Evolutionary conservation across 2,888 invertebrate genomes (phyloP).

Genomic region (Leucophenga maculata): DNA sequence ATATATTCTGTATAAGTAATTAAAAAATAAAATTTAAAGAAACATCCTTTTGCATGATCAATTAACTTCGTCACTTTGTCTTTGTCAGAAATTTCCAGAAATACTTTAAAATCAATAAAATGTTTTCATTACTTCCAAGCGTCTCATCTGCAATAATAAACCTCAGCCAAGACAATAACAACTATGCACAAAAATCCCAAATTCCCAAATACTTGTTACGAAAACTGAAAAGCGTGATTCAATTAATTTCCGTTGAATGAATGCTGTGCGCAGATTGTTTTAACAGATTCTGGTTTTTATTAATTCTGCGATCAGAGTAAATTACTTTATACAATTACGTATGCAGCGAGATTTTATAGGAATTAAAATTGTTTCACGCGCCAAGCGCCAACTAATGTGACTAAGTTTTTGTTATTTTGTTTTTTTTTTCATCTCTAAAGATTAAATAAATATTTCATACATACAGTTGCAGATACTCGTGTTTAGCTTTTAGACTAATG

Average conservation of each 20-base stretch:
- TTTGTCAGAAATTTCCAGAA: too few relatives aligned
- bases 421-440: too few relatives aligned
- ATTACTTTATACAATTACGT: slow-evolving; percentile 1
- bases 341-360: slow-evolving; percentile 45
- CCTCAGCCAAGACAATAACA: neutral
- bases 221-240: slow-evolving; percentile 56
- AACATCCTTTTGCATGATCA: too few relatives aligned
- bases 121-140: slow-evolving; percentile 8
- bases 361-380: slow-evolving; percentile 61
- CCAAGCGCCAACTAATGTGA: slow-evolving; percentile 27
- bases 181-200: neutral
- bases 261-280: neutral
- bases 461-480: slow-evolving; percentile 27
- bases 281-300: slow-evolving; percentile 17
- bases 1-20: too few relatives aligned
- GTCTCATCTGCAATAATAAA: neutral
- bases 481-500: slow-evolving; percentile 14
- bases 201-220: slow-evolving; percentile 8
- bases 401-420: slow-evolving; percentile 31
- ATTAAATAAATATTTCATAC: too few relatives aligned
- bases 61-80: too few relatives aligned
- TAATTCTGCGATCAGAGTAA: too few relatives aligned
- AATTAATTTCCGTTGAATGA: slow-evolving; percentile 46
- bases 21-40: too few relatives aligned
- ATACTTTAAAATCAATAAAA: slow-evolving; percentile 28